Evolutionary conservation across 2,888 invertebrate species (phyloP).

Genomic region (Metalampra italica): DNA sequence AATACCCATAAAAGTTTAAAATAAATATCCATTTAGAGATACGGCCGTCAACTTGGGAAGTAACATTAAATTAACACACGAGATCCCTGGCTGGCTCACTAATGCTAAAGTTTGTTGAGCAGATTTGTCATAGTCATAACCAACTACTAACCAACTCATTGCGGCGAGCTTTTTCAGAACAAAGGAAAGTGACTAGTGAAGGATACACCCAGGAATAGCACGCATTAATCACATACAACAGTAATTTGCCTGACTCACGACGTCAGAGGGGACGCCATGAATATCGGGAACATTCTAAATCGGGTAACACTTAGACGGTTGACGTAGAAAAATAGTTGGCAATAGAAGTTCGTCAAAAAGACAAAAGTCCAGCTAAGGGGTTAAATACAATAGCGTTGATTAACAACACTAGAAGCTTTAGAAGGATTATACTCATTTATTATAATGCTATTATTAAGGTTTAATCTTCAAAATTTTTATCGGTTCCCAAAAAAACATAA

Average conservation of each 20-base stretch:
- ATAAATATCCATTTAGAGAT: not conserved
- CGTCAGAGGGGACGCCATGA: slow-evolving; percentile 61
- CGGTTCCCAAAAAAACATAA: too few relatives aligned
- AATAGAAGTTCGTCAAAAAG: not conserved
- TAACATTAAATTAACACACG: not conserved
- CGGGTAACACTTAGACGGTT: slow-evolving; percentile 50
- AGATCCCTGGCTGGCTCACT: not conserved
- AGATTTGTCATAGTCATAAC: not conserved
- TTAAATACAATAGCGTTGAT: too few relatives aligned
- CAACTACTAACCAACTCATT: slow-evolving; percentile 4
- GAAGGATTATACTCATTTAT: too few relatives aligned
- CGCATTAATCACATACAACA: slow-evolving; percentile 68
- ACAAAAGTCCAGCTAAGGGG: too few relatives aligned
- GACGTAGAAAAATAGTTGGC: slow-evolving; percentile 39
- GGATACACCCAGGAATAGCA: slow-evolving; percentile 61
- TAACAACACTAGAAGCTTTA: too few relatives aligned
- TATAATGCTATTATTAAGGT: too few relatives aligned
- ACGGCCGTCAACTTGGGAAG: not conserved
- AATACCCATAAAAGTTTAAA: not conserved
- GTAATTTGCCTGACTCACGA: slow-evolving; percentile 75
- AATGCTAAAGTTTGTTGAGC: not conserved
- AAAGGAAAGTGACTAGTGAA: slow-evolving; percentile 44
- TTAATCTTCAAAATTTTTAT: too few relatives aligned
- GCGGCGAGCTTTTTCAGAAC: slow-evolving; percentile 35
- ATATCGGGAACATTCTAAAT: slow-evolving; percentile 67